Evolutionary conservation across 2,113 vertebrate species (phyloP).

Genomic region (Limnothrissa miodon): DNA sequence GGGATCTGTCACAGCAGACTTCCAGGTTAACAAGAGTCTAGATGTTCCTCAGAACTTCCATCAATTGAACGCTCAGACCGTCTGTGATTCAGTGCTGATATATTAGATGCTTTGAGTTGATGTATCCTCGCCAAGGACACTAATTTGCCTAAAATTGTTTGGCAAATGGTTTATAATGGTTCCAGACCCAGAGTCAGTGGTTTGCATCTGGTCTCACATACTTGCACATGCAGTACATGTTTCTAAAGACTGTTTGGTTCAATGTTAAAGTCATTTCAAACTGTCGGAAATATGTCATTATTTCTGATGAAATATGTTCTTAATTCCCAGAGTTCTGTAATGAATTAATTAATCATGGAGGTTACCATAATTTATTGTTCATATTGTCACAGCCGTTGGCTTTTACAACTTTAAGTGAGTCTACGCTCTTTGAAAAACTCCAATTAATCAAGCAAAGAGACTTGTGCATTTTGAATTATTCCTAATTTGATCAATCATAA

Average conservation of each 20-base stretch:
- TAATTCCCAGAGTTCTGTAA: background rate
- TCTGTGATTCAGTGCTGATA: background rate
- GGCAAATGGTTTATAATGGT: background rate
- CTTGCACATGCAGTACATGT: background rate
- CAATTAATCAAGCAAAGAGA: constrained; percentile 1
- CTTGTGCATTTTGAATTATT: constrained; percentile 9
- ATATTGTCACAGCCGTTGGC: background rate
- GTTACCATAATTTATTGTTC: background rate
- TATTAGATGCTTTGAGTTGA: background rate
- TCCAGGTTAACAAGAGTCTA: constrained; percentile 78
- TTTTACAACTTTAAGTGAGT: background rate
- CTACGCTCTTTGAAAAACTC: background rate
- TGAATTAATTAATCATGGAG: background rate
- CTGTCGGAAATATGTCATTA: background rate
- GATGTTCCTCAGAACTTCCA: background rate
- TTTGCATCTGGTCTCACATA: background rate
- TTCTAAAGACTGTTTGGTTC: background rate
- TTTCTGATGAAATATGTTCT: background rate
- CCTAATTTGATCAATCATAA: constrained; percentile 17
- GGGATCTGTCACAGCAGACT: constrained; percentile 93
- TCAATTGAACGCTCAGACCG: background rate
- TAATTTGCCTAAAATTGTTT: constrained; percentile 37
- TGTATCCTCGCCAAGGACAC: background rate
- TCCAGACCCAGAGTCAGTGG: background rate
- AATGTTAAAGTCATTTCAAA: background rate